phyloP scores from a whole-genome alignment of 2,888 invertebrate species.

The Drosophila nigritarsus region DNA sequence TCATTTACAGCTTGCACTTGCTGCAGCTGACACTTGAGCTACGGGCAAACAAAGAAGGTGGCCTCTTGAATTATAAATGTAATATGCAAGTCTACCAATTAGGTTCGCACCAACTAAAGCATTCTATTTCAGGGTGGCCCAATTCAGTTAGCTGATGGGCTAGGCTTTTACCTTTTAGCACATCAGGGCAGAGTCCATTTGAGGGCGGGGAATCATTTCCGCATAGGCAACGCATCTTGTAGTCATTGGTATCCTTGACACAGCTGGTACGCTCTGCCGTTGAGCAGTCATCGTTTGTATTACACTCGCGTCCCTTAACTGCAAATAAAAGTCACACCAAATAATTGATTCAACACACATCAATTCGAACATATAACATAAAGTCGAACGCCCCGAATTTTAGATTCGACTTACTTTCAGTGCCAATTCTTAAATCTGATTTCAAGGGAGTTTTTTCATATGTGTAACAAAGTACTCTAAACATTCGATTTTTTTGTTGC shows the following conservation, averaged over 20 bases:
- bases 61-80: slow-evolving; percentile 65
- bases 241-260: slow-evolving; percentile 88
- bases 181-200: slow-evolving; percentile 88
- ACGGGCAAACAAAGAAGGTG: slow-evolving; percentile 43
- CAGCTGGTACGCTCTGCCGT: slow-evolving; percentile 89
- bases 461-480: background rate
- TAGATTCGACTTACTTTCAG: background rate
- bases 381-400: background rate
- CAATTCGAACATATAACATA: background rate
- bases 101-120: slow-evolving; percentile 42
- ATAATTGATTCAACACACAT: slow-evolving; percentile 11
- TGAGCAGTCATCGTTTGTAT: slow-evolving; percentile 88
- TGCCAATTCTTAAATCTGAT: background rate
- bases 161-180: slow-evolving; percentile 87
- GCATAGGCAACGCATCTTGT: slow-evolving; percentile 88
- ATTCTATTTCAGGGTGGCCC: slow-evolving; percentile 44
- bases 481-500: background rate
- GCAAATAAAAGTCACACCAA: slow-evolving; percentile 31
- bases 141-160: slow-evolving; percentile 8
- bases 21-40: slow-evolving; percentile 24
- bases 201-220: slow-evolving; percentile 89
- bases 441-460: background rate
- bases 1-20: slow-evolving; percentile 63
- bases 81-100: slow-evolving; percentile 64
- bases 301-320: slow-evolving; percentile 88